These are phyloP conservation scores for Zosterops japonicus DNA, from an alignment of 2,113 vertebrate genomes.

Conservation along the genomic window DNA sequence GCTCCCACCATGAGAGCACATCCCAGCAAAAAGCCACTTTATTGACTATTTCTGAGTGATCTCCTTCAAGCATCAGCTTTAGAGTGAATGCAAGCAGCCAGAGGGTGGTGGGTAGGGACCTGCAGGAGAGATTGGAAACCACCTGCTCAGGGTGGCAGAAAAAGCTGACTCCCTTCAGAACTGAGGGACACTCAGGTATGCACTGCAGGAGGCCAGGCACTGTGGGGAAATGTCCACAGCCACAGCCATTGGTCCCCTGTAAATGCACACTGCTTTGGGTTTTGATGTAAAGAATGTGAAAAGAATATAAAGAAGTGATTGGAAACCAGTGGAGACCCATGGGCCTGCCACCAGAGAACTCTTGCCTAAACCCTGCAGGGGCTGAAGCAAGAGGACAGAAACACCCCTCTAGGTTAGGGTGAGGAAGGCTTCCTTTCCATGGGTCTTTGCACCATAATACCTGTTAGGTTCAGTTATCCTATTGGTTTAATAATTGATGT, in stretches of 20 bases:
- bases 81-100: not conserved
- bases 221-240: not conserved
- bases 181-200: not conserved
- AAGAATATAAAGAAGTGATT: not conserved
- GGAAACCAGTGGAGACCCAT: not conserved
- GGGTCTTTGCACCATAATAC: not conserved
- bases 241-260: not conserved
- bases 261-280: not conserved
- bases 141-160: not conserved
- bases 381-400: not conserved
- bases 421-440: not conserved
- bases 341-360: not conserved
- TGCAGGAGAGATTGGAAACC: not conserved
- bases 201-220: not conserved
- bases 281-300: not conserved
- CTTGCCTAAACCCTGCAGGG: not conserved
- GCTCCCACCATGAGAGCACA: rapidly evolving
- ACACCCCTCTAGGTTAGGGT: not conserved
- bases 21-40: not conserved
- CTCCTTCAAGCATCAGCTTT: not conserved
- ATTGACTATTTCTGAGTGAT: not conserved
- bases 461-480: not conserved
- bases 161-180: not conserved
- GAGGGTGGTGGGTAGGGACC: not conserved
- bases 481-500: not conserved